A percentile compares a stretch with the other conserved stretches of the same genome.
phyloP scores from a whole-genome alignment of 53 echinoderm and acorn worm species.

The Echinarachnius parma region DNA sequence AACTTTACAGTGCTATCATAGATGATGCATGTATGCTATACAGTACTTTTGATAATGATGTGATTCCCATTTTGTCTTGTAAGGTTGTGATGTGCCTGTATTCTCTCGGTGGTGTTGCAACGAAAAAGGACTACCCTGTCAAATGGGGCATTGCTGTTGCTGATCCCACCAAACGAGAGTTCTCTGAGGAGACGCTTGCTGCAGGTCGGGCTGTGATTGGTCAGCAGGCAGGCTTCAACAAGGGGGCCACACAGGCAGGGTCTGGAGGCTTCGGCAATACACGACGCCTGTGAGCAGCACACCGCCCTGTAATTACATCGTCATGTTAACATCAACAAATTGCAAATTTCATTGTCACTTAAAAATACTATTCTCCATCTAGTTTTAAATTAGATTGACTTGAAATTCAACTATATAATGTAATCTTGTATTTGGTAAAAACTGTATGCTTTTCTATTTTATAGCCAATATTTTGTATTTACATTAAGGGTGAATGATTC shows the following conservation, averaged over 20 bases:
- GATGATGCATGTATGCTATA: too few relatives aligned
- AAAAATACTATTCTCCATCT: too few relatives aligned
- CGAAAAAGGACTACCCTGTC: conserved; percentile 45
- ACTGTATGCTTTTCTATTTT: too few relatives aligned
- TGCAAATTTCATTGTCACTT: too few relatives aligned
- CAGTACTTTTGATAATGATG: not conserved
- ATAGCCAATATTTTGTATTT: too few relatives aligned
- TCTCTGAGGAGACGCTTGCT: conserved; percentile 66
- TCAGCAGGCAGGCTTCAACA: conserved; percentile 76
- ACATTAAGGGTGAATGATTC: too few relatives aligned
- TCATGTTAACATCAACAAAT: too few relatives aligned
- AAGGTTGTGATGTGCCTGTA: conserved; percentile 38
- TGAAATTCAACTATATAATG: too few relatives aligned
- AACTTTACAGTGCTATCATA: too few relatives aligned
- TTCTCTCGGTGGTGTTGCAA: conserved; percentile 30
- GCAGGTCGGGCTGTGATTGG: conserved; percentile 64
- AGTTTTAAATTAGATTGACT: too few relatives aligned
- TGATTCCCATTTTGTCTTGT: not conserved
- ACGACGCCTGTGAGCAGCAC: conserved; percentile 63
- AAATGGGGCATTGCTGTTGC: conserved; percentile 61
- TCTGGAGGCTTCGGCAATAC: conserved; percentile 63
- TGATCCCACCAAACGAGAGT: conserved; percentile 55
- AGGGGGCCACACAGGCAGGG: conserved; percentile 77
- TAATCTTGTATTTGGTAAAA: too few relatives aligned
- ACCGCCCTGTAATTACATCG: too few relatives aligned